phyloP scores from a whole-genome alignment of 1,140 invertebrate species.

The Hycleus cichorii region DNA sequence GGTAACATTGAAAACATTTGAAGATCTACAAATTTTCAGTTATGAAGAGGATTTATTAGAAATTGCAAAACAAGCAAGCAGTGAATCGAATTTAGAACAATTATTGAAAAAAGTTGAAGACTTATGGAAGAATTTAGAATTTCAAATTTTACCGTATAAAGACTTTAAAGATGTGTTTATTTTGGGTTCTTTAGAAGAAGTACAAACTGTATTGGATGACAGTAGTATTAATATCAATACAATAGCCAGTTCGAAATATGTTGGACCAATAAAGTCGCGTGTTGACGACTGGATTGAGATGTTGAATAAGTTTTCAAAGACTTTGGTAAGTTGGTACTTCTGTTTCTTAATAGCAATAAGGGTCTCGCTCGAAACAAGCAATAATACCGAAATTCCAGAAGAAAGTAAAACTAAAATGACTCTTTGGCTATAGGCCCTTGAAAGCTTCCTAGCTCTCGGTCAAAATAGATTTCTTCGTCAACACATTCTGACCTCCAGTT shows the following conservation, averaged over 20 bases:
- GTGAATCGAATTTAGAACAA: slow-evolving; percentile 70
- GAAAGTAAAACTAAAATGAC: too few relatives aligned
- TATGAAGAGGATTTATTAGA: slow-evolving; percentile 68
- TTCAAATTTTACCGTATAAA: slow-evolving; percentile 66
- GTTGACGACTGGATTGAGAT: slow-evolving; percentile 74
- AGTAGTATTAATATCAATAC: slow-evolving; percentile 79
- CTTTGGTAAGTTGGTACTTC: slow-evolving; percentile 50
- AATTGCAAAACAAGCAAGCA: slow-evolving; percentile 75
- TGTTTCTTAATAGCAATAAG: too few relatives aligned
- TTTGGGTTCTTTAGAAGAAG: slow-evolving; percentile 73
- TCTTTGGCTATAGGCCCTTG: too few relatives aligned
- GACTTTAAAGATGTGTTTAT: slow-evolving; percentile 77
- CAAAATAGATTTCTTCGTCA: too few relatives aligned
- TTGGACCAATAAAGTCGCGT: slow-evolving; percentile 69
- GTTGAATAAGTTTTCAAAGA: slow-evolving; percentile 67
- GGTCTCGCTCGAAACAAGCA: too few relatives aligned
- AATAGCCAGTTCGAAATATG: slow-evolving; percentile 73
- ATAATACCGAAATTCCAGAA: too few relatives aligned
- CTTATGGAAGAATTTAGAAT: slow-evolving; percentile 72
- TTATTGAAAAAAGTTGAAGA: slow-evolving; percentile 75
- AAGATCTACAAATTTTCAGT: slow-evolving; percentile 65
- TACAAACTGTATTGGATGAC: slow-evolving; percentile 74
- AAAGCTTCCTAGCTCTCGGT: too few relatives aligned
- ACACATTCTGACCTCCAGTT: too few relatives aligned
- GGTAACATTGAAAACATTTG: slow-evolving; percentile 56